Conservation (phyloP, 23 tunicate genomes). For the Phallusia fumigata region DNA sequence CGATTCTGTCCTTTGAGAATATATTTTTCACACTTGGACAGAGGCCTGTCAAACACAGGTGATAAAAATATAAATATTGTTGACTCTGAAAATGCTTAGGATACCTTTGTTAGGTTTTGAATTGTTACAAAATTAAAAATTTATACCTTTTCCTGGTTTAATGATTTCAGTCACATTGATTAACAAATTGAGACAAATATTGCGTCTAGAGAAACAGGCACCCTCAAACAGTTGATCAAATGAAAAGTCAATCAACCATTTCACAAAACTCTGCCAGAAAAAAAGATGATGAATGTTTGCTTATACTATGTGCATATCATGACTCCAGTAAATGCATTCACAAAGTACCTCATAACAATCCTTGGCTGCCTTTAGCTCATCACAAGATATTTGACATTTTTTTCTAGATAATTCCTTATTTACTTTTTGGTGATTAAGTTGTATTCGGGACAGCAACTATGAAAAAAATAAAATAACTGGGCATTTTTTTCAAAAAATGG, state of each 20-base stretch:
- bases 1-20: conserved; percentile 12
- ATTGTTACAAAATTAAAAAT: too few species aligned
- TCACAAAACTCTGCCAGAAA: conserved; percentile 44
- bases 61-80: background rate
- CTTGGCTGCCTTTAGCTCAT: background rate
- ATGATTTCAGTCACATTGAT: background rate
- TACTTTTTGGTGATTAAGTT: background rate
- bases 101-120: too few species aligned
- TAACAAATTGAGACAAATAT: background rate
- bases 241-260: conserved; percentile 36
- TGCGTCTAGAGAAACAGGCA: conserved; percentile 37
- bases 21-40: background rate
- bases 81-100: too few species aligned
- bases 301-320: too few species aligned
- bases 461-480: background rate
- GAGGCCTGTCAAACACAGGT: background rate
- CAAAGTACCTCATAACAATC: background rate
- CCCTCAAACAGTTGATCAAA: conserved; percentile 25
- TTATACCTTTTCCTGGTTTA: background rate
- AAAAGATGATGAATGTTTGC: too few species aligned
- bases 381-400: background rate
- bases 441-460: conserved; percentile 22
- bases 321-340: too few species aligned
- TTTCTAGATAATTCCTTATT: conserved; percentile 2
- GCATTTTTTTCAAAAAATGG: background rate